Base-by-base conservation (phyloP, 2,888 invertebrate species). In the Chloroclystis v-ata region DNA sequence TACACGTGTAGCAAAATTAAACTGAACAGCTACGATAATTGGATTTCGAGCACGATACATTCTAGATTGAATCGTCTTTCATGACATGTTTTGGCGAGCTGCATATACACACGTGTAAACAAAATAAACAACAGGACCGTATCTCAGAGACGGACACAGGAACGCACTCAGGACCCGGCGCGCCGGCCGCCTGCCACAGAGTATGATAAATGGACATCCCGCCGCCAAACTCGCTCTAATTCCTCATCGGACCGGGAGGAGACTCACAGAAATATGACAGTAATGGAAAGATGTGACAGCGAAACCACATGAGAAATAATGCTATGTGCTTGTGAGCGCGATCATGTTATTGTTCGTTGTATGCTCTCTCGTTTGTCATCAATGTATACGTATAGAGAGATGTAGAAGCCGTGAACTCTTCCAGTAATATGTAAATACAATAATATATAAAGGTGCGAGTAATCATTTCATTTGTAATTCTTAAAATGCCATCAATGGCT, bases 171-270 rank as follows among this genome's bases (percentile, higher is more conserved):
- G 76, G 60, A 60, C 63, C 66, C 61, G 62, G 61, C 60, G 68
- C 29, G 40, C 14, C 38, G 32, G 11, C 48, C 44, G 44, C 62
- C 54, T 67, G 71, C 43, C 44, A 60, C 69, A 73, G 69, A 76
- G 75, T 75, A 81, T 86, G 83, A 85, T 81, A 85, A 82, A 86
- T 84, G 76, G 68, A 70, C 70, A 57, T 53, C 61, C 49, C 49
- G 49, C 37, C 50, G 45, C 63, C 66, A 62, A 67, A 65, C 67
- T 61, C 63, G 69, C 63, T 69, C 69, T 69, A 72, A 73, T 72
- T 76, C 75, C 72, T 78, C 76, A 71, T 65, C 61, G 60, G 59
- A 61, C 67, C 59, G 48, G 52, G 57, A 61, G 59, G 64, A 63
- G 58, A 54, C 59, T 61, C 57, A 60, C 62, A 20, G 69, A 78